Evolutionary conservation across 1,140 invertebrate genomes (phyloP), one percentile per base, ranked within the genome.

Genomic region (Scaptodrosophila lebanonensis): DNA sequence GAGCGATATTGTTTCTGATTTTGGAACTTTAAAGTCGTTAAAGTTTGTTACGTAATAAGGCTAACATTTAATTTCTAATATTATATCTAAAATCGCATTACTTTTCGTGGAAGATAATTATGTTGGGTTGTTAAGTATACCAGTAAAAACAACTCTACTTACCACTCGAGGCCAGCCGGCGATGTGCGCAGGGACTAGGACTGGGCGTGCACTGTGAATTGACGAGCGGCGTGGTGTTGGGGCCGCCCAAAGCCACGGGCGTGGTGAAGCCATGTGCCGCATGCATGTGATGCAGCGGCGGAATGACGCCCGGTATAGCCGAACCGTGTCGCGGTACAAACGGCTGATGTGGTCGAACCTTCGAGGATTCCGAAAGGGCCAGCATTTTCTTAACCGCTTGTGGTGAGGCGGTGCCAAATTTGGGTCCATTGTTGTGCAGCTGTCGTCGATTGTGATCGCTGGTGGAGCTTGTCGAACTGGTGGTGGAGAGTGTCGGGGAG

Each of bases 361-460:
- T 98, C 47, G 91, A 93, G 15, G 91, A 92, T 77, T 95, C 94
- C 0, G 93, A 95, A 3, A 99, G 89, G 1, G 96, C 92, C 51
- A 98, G 88, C 83, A 98, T 91, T 85, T 98, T 98, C 59, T 96
- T 91, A 2, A 98, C 95, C 1, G 97, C 95, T 88, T 98, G 96
- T 2, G 97, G 97, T 16, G 97, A 98, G 18, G 96, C 96, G 20
- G 97, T 95, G 62, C 97, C 96, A 88, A 93, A 92, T 85, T 93
- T 93, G 72, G 92, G 92, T 48, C 89, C 89, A 59, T 89, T 89
- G 17, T 72, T 73, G 73, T 95, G 96, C 17, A 95, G 93, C 75
- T 95, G 95, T 66, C 95, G 96, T 11, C 75, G 94, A 0, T 96
- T 97, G 6, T 96, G 17, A 95, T 90, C 35, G 95, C 96, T 8